phyloP scores from a whole-genome alignment of 2,797 vertebrate species.

The Thamnophis elegans region DNA sequence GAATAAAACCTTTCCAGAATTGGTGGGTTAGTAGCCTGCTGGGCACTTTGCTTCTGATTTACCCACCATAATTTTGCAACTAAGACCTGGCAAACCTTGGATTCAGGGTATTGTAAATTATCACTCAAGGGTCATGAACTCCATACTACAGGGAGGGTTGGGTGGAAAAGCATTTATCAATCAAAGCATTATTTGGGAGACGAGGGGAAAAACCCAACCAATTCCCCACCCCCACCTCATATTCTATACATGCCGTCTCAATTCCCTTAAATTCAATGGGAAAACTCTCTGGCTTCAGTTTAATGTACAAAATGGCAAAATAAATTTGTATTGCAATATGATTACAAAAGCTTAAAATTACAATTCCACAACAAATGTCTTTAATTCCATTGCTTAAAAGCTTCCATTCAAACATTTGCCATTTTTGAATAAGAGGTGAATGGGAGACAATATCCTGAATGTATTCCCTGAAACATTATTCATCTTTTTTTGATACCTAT shows the following conservation, averaged over 20 bases:
- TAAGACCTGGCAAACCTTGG: slow-evolving; percentile 79
- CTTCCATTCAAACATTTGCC: background rate
- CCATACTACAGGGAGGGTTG: slow-evolving; percentile 58
- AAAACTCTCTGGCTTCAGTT: background rate
- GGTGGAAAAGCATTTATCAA: slow-evolving; percentile 83
- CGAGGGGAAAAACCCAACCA: slow-evolving; percentile 62
- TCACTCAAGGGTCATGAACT: slow-evolving; percentile 88
- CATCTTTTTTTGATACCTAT: background rate
- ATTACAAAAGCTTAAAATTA: slow-evolving; percentile 63
- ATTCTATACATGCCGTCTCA: slow-evolving; percentile 55
- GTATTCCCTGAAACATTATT: background rate
- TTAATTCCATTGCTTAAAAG: background rate
- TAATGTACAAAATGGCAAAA: slow-evolving; percentile 45
- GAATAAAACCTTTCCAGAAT: slow-evolving; percentile 77
- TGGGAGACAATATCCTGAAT: background rate
- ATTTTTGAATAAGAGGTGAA: background rate
- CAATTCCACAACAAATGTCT: slow-evolving; percentile 10
- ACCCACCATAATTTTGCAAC: slow-evolving; percentile 78
- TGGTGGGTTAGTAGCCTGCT: slow-evolving; percentile 70
- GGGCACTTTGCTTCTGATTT: slow-evolving; percentile 76
- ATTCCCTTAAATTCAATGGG: slow-evolving; percentile 60
- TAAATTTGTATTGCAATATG: slow-evolving; percentile 76
- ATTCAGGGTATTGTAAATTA: slow-evolving; percentile 76
- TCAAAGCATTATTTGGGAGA: slow-evolving; percentile 83
- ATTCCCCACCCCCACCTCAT: slow-evolving; percentile 68